These are phyloP conservation scores for Sycophila sp. DNA, from an alignment of 1,140 invertebrate species.

Conservation along the genomic window DNA sequence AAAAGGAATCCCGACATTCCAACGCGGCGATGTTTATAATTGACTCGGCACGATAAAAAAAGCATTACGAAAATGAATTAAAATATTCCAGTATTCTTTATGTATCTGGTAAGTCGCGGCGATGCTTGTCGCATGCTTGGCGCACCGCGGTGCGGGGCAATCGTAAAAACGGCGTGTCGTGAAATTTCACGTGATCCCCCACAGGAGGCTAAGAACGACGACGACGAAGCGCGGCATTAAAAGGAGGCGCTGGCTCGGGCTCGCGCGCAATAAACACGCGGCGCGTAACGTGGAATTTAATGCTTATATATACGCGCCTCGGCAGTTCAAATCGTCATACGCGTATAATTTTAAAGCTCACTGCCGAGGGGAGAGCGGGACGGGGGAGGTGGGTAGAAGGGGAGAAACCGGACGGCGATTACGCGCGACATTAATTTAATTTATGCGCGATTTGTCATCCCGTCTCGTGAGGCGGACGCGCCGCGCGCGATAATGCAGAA, in stretches of 20 bases:
- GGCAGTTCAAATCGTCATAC: slow-evolving; percentile 4
- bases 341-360: slow-evolving; percentile 27
- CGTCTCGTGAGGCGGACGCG: not conserved
- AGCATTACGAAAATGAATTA: slow-evolving; percentile 4
- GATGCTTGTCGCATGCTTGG: not conserved
- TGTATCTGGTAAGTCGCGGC: not conserved
- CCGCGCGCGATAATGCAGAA: slow-evolving; percentile 20
- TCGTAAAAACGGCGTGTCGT: not conserved
- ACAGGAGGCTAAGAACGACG: not conserved
- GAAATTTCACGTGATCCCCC: slow-evolving; percentile 11
- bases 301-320: slow-evolving; percentile 27
- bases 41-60: not conserved
- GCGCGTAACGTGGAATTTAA: slow-evolving; percentile 42
- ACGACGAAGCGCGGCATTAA: slow-evolving; percentile 20
- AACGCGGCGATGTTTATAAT: too few species aligned
- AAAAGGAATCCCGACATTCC: too few species aligned
- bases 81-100: slow-evolving; percentile 8
- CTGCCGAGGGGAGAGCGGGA: not conserved
- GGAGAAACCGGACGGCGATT: slow-evolving; percentile 31
- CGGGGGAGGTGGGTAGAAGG: slow-evolving; percentile 1
- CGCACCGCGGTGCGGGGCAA: not conserved
- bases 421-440: slow-evolving; percentile 53
- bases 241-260: slow-evolving; percentile 8
- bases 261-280: slow-evolving; percentile 37
- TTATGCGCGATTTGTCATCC: slow-evolving; percentile 61